Conservation (phyloP, 2,113 vertebrate species). For the Sinocyclocheilus grahami region DNA sequence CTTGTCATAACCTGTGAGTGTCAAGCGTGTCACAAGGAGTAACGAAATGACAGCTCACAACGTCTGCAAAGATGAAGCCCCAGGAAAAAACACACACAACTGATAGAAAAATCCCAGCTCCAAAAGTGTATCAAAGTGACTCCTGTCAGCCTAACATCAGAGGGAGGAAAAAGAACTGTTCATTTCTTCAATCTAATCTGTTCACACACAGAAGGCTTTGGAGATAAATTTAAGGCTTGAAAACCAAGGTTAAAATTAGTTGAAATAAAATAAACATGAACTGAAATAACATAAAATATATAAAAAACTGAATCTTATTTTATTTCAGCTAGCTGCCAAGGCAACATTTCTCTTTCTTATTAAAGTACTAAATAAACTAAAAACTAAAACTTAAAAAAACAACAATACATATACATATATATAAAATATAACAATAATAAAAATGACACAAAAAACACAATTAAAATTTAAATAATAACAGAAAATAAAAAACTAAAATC, state of each 20-base stretch:
- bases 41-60: slow-evolving; percentile 97
- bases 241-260: neutral
- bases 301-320: too few relatives aligned
- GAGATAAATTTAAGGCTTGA: neutral
- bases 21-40: slow-evolving; percentile 90
- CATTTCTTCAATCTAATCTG: slow-evolving; percentile 85
- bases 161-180: slow-evolving; percentile 88
- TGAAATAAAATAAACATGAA: too few relatives aligned
- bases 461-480: too few relatives aligned
- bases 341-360: too few relatives aligned
- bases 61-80: slow-evolving; percentile 96
- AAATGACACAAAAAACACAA: too few relatives aligned
- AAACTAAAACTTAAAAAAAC: too few relatives aligned
- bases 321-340: too few relatives aligned
- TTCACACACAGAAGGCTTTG: slow-evolving; percentile 25
- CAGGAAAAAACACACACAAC: slow-evolving; percentile 86
- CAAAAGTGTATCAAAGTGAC: slow-evolving; percentile 98
- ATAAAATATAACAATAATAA: too few relatives aligned
- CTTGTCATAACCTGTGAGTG: slow-evolving; percentile 94
- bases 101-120: slow-evolving; percentile 93
- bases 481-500: too few relatives aligned
- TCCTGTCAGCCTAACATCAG: slow-evolving; percentile 95
- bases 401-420: too few relatives aligned
- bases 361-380: too few relatives aligned
- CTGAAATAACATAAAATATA: too few relatives aligned